These are phyloP conservation scores for Enteromius radiatus DNA, from an alignment of 2,797 vertebrate genomes.

Conservation along the genomic window DNA sequence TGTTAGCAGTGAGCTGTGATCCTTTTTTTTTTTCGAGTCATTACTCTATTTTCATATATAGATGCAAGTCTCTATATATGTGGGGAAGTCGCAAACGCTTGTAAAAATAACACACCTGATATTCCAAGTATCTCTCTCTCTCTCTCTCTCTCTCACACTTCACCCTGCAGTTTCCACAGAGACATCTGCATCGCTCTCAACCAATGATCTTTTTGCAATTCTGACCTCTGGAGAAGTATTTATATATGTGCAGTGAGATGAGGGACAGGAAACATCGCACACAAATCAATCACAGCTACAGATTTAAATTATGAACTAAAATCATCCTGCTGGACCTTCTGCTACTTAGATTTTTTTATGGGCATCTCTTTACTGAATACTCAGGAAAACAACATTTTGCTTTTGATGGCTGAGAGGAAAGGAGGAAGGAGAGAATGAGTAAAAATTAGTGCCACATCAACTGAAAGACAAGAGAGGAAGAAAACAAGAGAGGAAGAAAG, in stretches of 20 bases:
- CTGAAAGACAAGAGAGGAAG: conserved; percentile 15
- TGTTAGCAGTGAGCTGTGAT: conserved; percentile 61
- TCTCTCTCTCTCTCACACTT: conserved; percentile 74
- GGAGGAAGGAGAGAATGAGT: conserved; percentile 21
- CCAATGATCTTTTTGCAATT: conserved; percentile 73
- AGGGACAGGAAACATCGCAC: conserved; percentile 69
- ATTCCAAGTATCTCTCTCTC: conserved; percentile 73
- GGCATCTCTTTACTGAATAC: neutral
- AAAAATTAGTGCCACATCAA: conserved; percentile 27
- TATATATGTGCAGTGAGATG: conserved; percentile 65
- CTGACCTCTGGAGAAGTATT: conserved; percentile 72
- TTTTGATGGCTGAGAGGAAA: conserved; percentile 37
- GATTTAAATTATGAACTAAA: neutral
- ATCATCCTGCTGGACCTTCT: neutral
- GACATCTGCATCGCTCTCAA: conserved; percentile 73
- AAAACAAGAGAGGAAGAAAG: conserved; percentile 52
- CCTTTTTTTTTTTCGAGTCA: conserved; percentile 57
- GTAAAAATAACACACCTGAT: conserved; percentile 79
- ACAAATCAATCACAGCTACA: conserved; percentile 59
- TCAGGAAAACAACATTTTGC: conserved; percentile 9
- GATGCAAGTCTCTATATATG: conserved; percentile 81
- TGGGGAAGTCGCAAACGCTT: conserved; percentile 69
- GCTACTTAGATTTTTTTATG: neutral
- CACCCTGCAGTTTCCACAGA: conserved; percentile 74
- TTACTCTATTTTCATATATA: conserved; percentile 77